Base-by-base conservation (phyloP, 2,888 invertebrate species). In the Eupithecia tripunctaria region DNA sequence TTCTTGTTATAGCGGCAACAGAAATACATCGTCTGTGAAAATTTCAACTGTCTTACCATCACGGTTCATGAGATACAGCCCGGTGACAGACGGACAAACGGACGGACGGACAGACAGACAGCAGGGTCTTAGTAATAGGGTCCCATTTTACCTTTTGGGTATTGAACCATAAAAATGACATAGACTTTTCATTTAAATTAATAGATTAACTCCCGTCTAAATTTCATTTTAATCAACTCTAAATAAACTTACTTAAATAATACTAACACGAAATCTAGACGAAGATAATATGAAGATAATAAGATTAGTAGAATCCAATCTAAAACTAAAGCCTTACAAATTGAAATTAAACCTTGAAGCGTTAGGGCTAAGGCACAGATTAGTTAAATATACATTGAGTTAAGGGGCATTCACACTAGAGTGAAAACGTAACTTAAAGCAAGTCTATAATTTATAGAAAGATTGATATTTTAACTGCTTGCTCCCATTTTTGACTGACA, bases 261-360 rank as follows among this genome's bases (percentile, higher is more conserved):
- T n/a, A 64, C 14, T 25, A n/a, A 21, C n/a, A 38, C 38, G 6
- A 64, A 63, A 36, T 36, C 64, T n/a, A 41, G 38, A 36, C 21
- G 21, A 29, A 32, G 36, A 36, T 63, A 63, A 38, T 25, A 32
- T 12, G 21, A 60, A 29, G 32, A 21, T 64, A 64, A 41, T 64
- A 36, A 41, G 64, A 64, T 64, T 41, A 64, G 38, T 36, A 5
- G 38, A 64, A 38, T 25, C 38, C 66, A 66, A 66, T 29, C 66
- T 66, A 66, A 66, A 66, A 66, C 47, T 47, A 64, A 64, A 38
- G 38, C 66, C 41, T 29, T 66, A 66, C n/a, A 43, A 66, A 66
- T 47, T 47, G 29, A 29, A 66, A 43, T 47, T 47, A 47, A 47
- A 47, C 43, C 66, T 47, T 47, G 27, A 12, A 25, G n/a, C 12